Percentiles rank a stretch among this genome's conserved stretches.
Evolutionary conservation across 2,113 vertebrate species (phyloP).

Genomic region (Alces alces): DNA sequence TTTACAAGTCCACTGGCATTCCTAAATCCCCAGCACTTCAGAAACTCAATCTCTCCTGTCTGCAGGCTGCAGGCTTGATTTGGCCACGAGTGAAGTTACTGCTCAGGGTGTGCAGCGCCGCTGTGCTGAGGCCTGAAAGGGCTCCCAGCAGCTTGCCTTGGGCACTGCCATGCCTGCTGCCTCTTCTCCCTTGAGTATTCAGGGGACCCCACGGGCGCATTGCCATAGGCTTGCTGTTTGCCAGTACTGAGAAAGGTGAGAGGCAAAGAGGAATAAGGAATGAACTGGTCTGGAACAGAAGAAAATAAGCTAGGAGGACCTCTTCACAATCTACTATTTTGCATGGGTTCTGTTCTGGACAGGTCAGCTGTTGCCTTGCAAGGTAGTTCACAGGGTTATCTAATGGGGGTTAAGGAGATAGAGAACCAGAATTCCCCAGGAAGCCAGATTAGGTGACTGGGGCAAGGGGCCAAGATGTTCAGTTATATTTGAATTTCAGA

Average conservation of each 20-base stretch:
- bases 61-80: background rate
- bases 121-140: background rate
- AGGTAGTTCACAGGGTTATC: too few species aligned
- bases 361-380: background rate
- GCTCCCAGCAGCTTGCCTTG: background rate
- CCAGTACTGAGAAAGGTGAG: background rate
- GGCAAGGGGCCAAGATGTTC: background rate
- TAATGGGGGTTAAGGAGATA: too few species aligned
- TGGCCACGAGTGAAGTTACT: background rate
- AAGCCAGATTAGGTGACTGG: background rate
- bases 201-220: accelerated
- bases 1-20: background rate
- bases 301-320: background rate
- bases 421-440: background rate
- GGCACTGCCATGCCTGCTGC: accelerated
- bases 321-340: background rate
- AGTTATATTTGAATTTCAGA: background rate
- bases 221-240: background rate
- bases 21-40: constrained; percentile 11
- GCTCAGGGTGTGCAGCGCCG: accelerated
- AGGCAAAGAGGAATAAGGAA: background rate
- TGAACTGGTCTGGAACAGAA: background rate
- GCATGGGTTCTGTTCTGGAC: background rate
- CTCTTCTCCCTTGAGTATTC: background rate
- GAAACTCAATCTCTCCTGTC: background rate